phyloP scores from a whole-genome alignment of 2,113 vertebrate genomes.

The Gallinago paraguaiae region DNA sequence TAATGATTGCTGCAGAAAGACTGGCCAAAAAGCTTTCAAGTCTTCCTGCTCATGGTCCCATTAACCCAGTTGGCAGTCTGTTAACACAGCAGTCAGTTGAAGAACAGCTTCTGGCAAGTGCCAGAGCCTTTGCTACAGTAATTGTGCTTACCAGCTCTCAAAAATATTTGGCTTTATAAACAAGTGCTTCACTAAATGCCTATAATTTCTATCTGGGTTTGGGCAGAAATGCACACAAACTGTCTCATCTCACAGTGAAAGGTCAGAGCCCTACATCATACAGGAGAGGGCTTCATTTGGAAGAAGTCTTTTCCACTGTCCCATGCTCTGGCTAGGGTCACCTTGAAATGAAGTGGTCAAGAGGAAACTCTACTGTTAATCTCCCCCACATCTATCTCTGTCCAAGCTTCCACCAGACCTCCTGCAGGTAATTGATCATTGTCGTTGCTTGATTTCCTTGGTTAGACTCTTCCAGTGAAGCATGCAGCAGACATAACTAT shows the following conservation, averaged over 20 bases:
- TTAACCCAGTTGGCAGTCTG: background rate
- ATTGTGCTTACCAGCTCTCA: background rate
- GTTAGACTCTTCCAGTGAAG: background rate
- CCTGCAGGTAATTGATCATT: background rate
- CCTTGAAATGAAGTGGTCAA: background rate
- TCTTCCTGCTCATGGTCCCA: background rate
- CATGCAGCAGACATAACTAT: background rate
- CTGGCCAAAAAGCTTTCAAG: background rate
- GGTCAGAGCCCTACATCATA: background rate
- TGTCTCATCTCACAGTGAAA: background rate
- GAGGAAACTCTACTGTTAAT: background rate
- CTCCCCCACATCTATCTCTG: background rate
- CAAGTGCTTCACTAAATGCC: background rate
- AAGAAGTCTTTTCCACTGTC: background rate
- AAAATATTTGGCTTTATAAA: background rate
- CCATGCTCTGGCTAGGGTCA: background rate
- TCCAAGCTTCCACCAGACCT: background rate
- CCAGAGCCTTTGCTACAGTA: background rate
- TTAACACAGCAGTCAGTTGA: background rate
- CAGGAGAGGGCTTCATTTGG: background rate
- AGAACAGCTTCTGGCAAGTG: background rate
- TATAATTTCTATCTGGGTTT: background rate
- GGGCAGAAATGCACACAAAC: background rate
- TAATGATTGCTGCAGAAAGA: background rate
- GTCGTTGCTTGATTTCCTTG: background rate